These are phyloP conservation scores for Polia nebulosa DNA, from an alignment of 2,888 invertebrate species.

Conservation along the genomic window DNA sequence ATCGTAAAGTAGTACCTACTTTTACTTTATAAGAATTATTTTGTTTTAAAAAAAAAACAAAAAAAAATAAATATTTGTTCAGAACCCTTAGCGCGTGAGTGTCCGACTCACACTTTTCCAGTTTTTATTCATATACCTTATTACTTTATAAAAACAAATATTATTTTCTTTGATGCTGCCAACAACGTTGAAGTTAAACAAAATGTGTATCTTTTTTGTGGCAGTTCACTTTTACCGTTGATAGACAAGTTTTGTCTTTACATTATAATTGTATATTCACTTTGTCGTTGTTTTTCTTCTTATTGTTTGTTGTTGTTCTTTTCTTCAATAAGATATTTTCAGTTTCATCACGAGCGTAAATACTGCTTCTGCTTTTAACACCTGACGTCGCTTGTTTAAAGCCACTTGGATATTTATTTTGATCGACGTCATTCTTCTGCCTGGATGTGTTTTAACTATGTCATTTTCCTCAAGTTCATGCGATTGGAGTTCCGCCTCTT, in stretches of 20 bases:
- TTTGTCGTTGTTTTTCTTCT: too few species aligned
- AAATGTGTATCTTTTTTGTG: not conserved
- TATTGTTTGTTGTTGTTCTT: too few species aligned
- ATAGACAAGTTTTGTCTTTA: constrained; percentile 10
- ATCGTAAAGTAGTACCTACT: too few species aligned
- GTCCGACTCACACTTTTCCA: not conserved
- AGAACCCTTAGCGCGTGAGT: too few species aligned
- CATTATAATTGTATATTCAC: constrained; percentile 1
- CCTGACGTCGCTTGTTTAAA: not conserved
- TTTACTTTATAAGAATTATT: too few species aligned
- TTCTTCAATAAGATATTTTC: too few species aligned
- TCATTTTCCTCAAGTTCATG: constrained; percentile 2
- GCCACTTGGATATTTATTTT: not conserved
- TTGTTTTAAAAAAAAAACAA: too few species aligned
- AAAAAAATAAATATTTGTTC: too few species aligned
- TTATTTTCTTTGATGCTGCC: constrained; percentile 1
- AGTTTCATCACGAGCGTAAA: not conserved
- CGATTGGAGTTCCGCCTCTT: not conserved
- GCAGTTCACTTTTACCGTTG: constrained; percentile 8
- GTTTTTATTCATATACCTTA: constrained; percentile 1
- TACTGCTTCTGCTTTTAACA: not conserved
- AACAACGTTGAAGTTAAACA: not conserved
- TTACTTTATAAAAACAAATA: not conserved
- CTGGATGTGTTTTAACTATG: not conserved
- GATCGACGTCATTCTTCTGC: not conserved